Conservation (phyloP, 2,113 vertebrate species). For the Carlito syrichta region DNA sequence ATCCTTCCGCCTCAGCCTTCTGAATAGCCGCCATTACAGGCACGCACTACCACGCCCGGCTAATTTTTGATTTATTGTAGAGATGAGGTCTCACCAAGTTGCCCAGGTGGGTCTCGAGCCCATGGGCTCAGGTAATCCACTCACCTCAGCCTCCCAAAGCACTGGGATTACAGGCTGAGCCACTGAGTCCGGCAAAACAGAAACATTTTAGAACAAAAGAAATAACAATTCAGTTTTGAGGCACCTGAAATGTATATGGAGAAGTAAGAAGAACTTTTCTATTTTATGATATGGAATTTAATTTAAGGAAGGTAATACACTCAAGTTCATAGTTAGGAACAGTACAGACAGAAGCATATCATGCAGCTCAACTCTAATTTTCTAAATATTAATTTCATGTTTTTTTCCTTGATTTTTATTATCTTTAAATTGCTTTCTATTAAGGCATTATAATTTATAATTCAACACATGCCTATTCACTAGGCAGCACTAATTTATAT, state of each 20-base stretch:
- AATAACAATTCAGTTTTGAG: conserved; percentile 12
- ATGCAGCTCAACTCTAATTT: neutral
- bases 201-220: no score
- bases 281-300: neutral
- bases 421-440: neutral
- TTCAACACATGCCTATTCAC: neutral
- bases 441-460: neutral
- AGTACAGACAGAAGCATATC: neutral
- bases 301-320: neutral
- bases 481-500: neutral
- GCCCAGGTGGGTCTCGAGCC: no score
- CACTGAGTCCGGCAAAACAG: no score
- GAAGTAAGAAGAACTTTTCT: neutral
- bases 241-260: neutral
- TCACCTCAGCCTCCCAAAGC: no score
- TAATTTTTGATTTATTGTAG: no score
- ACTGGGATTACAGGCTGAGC: no score
- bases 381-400: neutral
- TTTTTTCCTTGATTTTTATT: neutral
- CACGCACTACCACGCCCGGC: no score
- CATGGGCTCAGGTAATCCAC: no score
- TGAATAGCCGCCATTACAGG: no score
- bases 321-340: neutral
- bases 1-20: no score
- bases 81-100: no score